Evolutionary conservation across 2,797 vertebrate species (phyloP), one percentile per base, ranked within the genome.

Genomic region (Lemur catta): DNA sequence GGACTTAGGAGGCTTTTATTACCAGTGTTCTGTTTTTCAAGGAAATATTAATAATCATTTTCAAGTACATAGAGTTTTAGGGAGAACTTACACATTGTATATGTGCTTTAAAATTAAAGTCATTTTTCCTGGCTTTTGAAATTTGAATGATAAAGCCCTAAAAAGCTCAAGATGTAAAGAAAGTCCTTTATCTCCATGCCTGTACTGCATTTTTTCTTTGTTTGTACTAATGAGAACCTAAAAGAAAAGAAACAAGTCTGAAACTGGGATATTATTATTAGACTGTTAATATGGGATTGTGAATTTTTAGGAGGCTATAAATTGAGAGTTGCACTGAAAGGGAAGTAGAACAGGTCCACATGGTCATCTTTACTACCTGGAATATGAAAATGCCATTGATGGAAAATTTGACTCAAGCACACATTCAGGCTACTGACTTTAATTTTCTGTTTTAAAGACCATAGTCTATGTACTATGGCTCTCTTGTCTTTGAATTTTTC

Each of bases 41-140:
- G 59, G 50, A 95, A 94, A 92, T 93, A 74, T 89, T 79, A 84
- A 94, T 41, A 84, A 94, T 96, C 28, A 92, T 57, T 94, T 97
- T 95, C 61, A 94, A 95, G 67, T 81, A 48, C 65, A 89, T 2
- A 74, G 65, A 88, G 35, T 48, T 95, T 86, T 96, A 97, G 74
- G 55, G 38, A 95, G 78, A 86, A 91, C 65, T 92, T 91, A 91
- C 2, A 79, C 28, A 82, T 88, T 88, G 48, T 79, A 50, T 30
- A 76, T 15, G 48, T 78, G 7, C 59, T 61, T 92, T 75, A 93
- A 84, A 95, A 96, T 72, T 24, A 90, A 93, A 96, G 63, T 50
- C 8, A 55, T 96, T 75, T 92, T 72, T 65, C 59, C 17, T 97
- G 63, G 35, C 3, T 92, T 94, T 94, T 85, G 38, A 55, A 72